These are phyloP conservation scores for Pseudomyrmex dendroicus DNA, from an alignment of 1,140 invertebrate genomes.

Conservation along the genomic window DNA sequence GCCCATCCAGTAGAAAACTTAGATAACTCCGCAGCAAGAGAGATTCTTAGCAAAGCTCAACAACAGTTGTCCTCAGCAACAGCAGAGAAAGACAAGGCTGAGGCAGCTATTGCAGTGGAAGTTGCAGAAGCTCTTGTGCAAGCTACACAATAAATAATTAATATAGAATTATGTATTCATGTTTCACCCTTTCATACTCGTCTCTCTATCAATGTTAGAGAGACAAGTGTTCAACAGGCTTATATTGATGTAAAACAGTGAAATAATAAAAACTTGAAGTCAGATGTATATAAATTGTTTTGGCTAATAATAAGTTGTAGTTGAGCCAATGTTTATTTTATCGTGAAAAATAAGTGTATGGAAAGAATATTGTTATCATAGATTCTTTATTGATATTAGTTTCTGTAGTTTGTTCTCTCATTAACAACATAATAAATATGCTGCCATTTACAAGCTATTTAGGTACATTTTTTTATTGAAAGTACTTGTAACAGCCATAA, in stretches of 20 bases:
- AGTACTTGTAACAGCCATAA: conserved; percentile 65
- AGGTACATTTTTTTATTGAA: conserved; percentile 69
- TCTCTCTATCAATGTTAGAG: conserved; percentile 47
- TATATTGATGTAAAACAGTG: conserved; percentile 49
- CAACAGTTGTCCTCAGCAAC: conserved; percentile 91
- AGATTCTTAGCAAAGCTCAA: conserved; percentile 94
- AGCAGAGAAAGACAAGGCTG: conserved; percentile 94
- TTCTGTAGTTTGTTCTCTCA: conserved; percentile 54
- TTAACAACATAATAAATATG: conserved; percentile 62
- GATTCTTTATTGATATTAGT: conserved; percentile 63
- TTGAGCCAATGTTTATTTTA: conserved; percentile 6
- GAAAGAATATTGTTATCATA: not conserved
- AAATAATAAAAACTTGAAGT: conserved; percentile 61
- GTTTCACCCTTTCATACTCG: conserved; percentile 17
- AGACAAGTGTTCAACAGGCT: conserved; percentile 42
- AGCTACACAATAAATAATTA: conserved; percentile 88
- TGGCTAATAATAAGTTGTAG: not conserved
- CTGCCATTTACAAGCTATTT: conserved; percentile 62
- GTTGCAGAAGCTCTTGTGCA: conserved; percentile 96
- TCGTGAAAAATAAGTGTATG: conserved; percentile 22
- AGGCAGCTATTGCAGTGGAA: conserved; percentile 97
- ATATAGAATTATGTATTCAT: conserved; percentile 43
- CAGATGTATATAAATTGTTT: conserved; percentile 29
- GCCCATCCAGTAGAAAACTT: conserved; percentile 95
- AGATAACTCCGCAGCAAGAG: conserved; percentile 92